phyloP scores from a whole-genome alignment of 2,797 vertebrate genomes.

The Sarcoramphus papa region DNA sequence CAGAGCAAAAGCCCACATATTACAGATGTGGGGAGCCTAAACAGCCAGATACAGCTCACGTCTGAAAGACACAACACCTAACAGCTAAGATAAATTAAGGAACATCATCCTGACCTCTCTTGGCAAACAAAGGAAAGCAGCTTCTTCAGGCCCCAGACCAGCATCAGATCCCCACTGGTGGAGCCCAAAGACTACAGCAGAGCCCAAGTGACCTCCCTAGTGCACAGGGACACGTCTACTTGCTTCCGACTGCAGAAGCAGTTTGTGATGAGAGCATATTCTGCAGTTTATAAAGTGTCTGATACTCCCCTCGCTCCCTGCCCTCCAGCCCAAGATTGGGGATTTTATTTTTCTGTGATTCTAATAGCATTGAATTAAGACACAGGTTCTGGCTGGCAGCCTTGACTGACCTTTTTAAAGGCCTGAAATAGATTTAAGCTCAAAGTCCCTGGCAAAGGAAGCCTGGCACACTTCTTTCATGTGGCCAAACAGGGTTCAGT shows the following conservation, averaged over 20 bases:
- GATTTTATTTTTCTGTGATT: slow-evolving; percentile 28
- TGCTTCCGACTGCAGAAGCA: not conserved
- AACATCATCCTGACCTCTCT: not conserved
- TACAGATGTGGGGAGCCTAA: not conserved
- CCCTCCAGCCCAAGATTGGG: not conserved
- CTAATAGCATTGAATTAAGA: slow-evolving; percentile 29
- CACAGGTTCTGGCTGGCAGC: slow-evolving; percentile 49
- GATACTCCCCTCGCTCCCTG: not conserved
- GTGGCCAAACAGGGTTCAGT: not conserved
- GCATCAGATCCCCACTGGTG: too few relatives aligned
- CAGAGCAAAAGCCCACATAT: not conserved
- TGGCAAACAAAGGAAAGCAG: not conserved
- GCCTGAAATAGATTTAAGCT: slow-evolving; percentile 49
- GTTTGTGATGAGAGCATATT: not conserved
- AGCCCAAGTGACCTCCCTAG: not conserved
- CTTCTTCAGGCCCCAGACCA: not conserved
- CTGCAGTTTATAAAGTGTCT: not conserved
- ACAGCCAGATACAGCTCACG: not conserved
- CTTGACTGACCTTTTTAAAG: slow-evolving; percentile 47
- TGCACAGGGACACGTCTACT: not conserved
- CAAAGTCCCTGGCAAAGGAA: slow-evolving; percentile 40
- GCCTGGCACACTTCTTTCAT: not conserved
- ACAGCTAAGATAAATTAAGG: not conserved
- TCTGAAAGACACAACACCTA: accelerated
- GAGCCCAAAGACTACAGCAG: not conserved